Evolutionary conservation across 2,113 vertebrate species (phyloP).

Genomic region (Ctenomys sociabilis): DNA sequence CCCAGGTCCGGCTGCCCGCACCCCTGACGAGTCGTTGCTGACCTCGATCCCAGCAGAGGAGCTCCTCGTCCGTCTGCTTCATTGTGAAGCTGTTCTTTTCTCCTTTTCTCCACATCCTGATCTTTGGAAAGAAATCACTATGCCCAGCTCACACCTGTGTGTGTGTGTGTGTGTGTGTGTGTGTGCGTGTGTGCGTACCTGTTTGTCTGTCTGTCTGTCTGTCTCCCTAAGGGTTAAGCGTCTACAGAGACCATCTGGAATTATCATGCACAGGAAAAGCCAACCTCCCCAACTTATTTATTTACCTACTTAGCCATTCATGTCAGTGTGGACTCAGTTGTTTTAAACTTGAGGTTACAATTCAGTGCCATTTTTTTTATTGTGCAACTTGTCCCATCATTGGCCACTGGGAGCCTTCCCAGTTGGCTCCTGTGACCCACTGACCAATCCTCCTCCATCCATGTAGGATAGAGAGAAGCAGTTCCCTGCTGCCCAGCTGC

Average conservation of each 20-base stretch:
- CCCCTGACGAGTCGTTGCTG: not conserved
- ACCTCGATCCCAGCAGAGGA: not conserved
- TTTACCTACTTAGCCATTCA: not conserved
- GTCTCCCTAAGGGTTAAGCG: not conserved
- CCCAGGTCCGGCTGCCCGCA: too few species aligned
- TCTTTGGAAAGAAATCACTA: not conserved
- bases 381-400: not conserved
- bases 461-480: fast-evolving
- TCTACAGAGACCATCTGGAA: not conserved
- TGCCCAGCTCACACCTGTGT: not conserved
- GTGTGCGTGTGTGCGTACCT: too few species aligned
- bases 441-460: not conserved
- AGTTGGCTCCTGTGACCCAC: not conserved
- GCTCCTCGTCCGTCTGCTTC: not conserved
- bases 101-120: not conserved
- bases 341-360: not conserved
- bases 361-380: not conserved
- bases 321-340: not conserved
- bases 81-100: fast-evolving
- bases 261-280: not conserved
- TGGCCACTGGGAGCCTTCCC: not conserved
- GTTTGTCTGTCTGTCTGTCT: not conserved
- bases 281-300: not conserved
- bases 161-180: too few species aligned
- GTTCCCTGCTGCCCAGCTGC: not conserved